Evolutionary conservation across 2,888 invertebrate species (phyloP).

Genomic region (Eretmocerus hayati): DNA sequence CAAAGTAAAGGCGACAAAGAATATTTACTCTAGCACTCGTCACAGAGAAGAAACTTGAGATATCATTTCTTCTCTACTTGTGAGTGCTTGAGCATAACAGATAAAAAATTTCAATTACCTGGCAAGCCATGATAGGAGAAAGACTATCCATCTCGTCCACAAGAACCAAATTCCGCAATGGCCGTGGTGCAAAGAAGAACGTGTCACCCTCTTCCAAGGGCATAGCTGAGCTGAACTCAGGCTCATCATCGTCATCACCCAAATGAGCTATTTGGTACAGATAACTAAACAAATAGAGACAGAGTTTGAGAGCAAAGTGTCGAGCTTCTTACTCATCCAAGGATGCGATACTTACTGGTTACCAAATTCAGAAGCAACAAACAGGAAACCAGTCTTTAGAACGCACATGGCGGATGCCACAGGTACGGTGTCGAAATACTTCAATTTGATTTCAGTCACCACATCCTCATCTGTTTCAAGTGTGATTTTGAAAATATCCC

Average conservation of each 20-base stretch:
- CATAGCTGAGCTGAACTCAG: constrained; percentile 97
- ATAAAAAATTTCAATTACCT: constrained; percentile 47
- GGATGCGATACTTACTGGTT: constrained; percentile 83
- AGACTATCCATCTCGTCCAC: constrained; percentile 96
- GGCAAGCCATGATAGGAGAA: constrained; percentile 78
- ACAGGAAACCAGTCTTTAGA: constrained; percentile 95
- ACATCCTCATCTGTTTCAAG: constrained; percentile 96
- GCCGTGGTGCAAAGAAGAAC: constrained; percentile 95
- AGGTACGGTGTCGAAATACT: constrained; percentile 99
- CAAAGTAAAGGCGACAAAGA: constrained; percentile 43
- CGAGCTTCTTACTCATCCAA: not conserved
- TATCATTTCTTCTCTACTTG: constrained; percentile 34
- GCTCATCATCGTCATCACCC: constrained; percentile 98
- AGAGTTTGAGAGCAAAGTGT: constrained; percentile 19
- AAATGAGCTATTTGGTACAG: constrained; percentile 98
- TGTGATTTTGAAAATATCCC: constrained; percentile 94
- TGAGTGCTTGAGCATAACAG: constrained; percentile 24
- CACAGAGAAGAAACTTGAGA: constrained; percentile 31
- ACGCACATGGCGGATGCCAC: constrained; percentile 97
- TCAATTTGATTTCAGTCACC: constrained; percentile 96
- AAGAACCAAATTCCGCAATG: constrained; percentile 86
- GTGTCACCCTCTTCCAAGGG: constrained; percentile 98
- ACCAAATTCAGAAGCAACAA: constrained; percentile 97
- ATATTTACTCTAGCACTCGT: constrained; percentile 36
- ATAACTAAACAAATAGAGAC: constrained; percentile 64